Evolutionary conservation across 1,140 invertebrate genomes (phyloP).

Genomic region (Zaprionus inermis): DNA sequence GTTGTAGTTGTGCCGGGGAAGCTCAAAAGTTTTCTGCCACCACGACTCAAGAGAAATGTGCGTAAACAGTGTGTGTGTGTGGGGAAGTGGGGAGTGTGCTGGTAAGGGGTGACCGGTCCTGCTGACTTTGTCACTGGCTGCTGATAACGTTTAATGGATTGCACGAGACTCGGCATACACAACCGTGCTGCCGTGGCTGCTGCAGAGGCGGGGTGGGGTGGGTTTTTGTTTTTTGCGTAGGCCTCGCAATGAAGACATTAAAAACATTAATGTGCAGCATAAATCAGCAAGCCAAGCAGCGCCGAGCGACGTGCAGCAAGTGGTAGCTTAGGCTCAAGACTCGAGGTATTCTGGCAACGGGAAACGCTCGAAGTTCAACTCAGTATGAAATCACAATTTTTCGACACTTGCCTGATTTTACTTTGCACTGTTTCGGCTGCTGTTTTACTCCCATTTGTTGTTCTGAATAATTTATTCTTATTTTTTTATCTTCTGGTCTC

Average conservation of each 20-base stretch:
- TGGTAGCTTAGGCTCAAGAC: constrained; percentile 8
- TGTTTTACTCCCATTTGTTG: neutral
- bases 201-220: constrained; percentile 23
- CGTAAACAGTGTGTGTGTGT: constrained; percentile 50
- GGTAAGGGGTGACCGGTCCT: constrained; percentile 13
- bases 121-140: constrained; percentile 70
- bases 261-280: constrained; percentile 81
- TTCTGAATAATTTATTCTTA: neutral
- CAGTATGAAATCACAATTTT: neutral
- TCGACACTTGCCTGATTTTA: too few relatives aligned
- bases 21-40: constrained; percentile 57
- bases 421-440: too few relatives aligned
- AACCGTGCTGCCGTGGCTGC: neutral
- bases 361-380: constrained; percentile 6
- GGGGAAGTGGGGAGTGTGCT: neutral
- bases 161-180: constrained; percentile 39
- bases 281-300: constrained; percentile 56
- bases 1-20: constrained; percentile 46
- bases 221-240: constrained; percentile 56
- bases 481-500: too few relatives aligned
- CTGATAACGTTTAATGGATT: constrained; percentile 81
- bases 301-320: neutral
- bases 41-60: constrained; percentile 67
- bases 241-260: constrained; percentile 78
- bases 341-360: constrained; percentile 7